A percentile compares a stretch with the other conserved stretches of the same genome.
Evolutionary conservation across 2,888 invertebrate genomes (phyloP).

Genomic region (Abrostola tripartita): DNA sequence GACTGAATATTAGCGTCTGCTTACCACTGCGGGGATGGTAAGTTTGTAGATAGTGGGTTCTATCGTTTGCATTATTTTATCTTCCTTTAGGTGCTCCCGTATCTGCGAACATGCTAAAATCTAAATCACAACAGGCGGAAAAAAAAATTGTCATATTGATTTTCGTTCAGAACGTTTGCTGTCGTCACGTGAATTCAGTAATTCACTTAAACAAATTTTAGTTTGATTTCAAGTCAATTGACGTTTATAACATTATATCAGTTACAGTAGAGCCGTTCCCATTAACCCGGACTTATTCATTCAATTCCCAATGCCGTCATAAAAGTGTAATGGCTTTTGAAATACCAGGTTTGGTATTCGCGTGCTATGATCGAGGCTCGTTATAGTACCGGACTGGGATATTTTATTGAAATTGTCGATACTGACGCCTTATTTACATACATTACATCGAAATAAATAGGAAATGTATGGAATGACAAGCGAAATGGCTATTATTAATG

Average conservation of each 20-base stretch:
- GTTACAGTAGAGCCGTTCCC: slow-evolving; percentile 8
- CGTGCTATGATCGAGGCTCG: slow-evolving; percentile 42
- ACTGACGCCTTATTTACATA: slow-evolving; percentile 24
- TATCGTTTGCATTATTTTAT: no score
- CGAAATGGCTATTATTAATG: slow-evolving; percentile 10
- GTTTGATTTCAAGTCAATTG: no score
- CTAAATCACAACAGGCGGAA: no score
- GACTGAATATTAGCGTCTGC: no score
- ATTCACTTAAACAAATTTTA: no score
- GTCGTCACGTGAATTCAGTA: no score
- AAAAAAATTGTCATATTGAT: no score
- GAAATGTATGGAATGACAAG: slow-evolving; percentile 4
- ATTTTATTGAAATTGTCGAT: slow-evolving; percentile 26
- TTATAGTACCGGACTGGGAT: slow-evolving; percentile 24
- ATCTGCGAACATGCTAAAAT: no score
- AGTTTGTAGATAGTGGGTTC: no score
- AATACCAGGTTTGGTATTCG: slow-evolving; percentile 52
- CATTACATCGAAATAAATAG: slow-evolving; percentile 22
- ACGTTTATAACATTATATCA: not conserved
- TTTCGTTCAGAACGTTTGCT: no score
- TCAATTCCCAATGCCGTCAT: slow-evolving; percentile 50
- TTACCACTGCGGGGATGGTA: no score
- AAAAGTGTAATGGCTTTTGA: slow-evolving; percentile 55
- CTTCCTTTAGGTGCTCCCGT: no score
- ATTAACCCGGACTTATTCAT: slow-evolving; percentile 43